Conservation (phyloP, 2,113 vertebrate genomes). For the Prochilodus magdalenae region DNA sequence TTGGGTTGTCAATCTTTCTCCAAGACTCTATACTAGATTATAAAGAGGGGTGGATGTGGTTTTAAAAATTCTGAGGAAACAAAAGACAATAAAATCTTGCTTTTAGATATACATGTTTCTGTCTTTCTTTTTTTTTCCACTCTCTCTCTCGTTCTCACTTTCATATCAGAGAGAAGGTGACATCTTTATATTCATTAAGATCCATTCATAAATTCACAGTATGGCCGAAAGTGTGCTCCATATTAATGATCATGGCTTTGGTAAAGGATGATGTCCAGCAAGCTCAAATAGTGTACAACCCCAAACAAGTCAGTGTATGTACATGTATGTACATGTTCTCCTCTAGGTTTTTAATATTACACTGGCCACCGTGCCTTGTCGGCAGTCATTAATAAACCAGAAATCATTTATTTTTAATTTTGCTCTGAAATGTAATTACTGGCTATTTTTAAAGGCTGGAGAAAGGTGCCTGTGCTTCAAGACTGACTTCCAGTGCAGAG, state of each 20-base stretch:
- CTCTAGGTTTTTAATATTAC: constrained; percentile 69
- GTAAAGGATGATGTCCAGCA: no score
- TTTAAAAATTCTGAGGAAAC: no score
- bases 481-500: constrained; percentile 21
- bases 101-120: not conserved
- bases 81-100: no score
- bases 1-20: no score
- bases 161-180: no score
- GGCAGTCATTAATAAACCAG: constrained; percentile 80
- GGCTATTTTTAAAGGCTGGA: constrained; percentile 78
- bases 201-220: no score
- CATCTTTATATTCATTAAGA: no score
- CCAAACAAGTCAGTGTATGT: constrained; percentile 29
- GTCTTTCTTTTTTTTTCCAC: no score
- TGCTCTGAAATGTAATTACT: constrained; percentile 82
- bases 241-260: no score
- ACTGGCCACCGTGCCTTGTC: constrained; percentile 55
- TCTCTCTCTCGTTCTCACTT: not conserved
- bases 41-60: no score
- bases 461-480: constrained; percentile 66
- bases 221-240: no score
- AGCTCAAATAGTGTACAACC: constrained; percentile 25
- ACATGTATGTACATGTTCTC: constrained; percentile 18
- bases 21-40: no score
- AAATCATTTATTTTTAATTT: constrained; percentile 89